A percentile compares a stretch with the other conserved stretches of the same genome.
phyloP scores from a whole-genome alignment of 2,888 invertebrate genomes.

The Amphipyra tragopoginis region DNA sequence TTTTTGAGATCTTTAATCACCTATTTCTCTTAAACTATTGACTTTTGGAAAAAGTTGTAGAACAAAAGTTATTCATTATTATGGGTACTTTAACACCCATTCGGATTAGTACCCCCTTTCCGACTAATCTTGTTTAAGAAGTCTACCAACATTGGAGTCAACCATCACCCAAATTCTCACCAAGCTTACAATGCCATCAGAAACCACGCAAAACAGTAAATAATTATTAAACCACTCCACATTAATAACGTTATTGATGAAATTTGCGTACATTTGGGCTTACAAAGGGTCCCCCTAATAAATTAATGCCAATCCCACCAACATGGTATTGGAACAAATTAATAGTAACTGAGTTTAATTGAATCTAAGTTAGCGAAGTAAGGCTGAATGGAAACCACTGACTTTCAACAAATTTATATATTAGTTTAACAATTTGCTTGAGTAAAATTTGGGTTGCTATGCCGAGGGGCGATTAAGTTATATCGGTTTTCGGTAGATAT shows the following conservation, averaged over 20 bases:
- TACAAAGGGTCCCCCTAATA: slow-evolving; percentile 61
- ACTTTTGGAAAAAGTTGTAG: no score
- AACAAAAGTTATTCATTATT: no score
- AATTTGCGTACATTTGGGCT: slow-evolving; percentile 63
- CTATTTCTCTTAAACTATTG: no score
- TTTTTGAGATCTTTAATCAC: no score
- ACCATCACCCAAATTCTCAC: slow-evolving; percentile 3
- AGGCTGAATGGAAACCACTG: slow-evolving; percentile 69
- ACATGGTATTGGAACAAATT: slow-evolving; percentile 69
- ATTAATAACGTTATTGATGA: slow-evolving; percentile 64
- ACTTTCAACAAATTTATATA: slow-evolving; percentile 76
- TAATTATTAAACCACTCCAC: slow-evolving; percentile 61
- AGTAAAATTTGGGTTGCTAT: slow-evolving; percentile 61
- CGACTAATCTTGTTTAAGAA: no score
- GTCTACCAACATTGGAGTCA: slow-evolving; percentile 17
- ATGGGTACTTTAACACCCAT: no score
- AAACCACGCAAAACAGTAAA: slow-evolving; percentile 52
- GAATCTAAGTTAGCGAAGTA: slow-evolving; percentile 68
- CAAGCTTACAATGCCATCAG: slow-evolving; percentile 27
- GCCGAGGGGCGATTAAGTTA: slow-evolving; percentile 39
- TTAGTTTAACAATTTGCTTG: slow-evolving; percentile 75
- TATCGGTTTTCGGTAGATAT: background rate
- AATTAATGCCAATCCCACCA: slow-evolving; percentile 65
- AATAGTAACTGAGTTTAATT: slow-evolving; percentile 72
- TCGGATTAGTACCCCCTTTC: no score